Percentiles rank a stretch among this genome's conserved stretches.
Evolutionary conservation across 2,113 vertebrate genomes (phyloP).

Genomic region (Bufo gargarizans): DNA sequence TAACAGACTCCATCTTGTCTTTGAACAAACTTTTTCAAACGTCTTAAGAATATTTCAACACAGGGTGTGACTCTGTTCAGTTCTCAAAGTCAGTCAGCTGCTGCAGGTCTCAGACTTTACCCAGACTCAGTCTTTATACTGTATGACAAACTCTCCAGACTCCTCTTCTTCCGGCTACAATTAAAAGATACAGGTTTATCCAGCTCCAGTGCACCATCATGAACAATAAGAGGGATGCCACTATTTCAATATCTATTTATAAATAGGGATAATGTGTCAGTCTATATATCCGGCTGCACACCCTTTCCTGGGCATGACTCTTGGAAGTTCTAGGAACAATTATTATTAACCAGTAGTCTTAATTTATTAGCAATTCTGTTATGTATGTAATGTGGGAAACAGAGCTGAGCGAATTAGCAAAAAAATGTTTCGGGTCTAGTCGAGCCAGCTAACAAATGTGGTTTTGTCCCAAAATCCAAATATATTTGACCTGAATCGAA

Average conservation of each 20-base stretch:
- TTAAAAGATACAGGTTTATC: neutral
- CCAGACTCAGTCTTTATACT: constrained; percentile 2
- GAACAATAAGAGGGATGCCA: neutral
- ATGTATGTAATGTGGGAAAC: neutral
- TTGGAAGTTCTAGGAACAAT: neutral
- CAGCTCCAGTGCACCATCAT: neutral
- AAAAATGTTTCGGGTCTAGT: too few species aligned
- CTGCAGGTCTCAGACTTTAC: neutral
- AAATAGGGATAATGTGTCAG: too few species aligned
- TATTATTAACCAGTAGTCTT: neutral
- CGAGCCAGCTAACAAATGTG: too few species aligned
- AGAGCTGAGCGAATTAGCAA: too few species aligned
- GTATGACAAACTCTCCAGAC: neutral
- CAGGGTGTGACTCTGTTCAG: neutral
- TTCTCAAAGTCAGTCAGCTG: neutral
- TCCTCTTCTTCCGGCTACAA: neutral
- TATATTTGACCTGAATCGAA: too few species aligned
- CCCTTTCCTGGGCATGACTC: too few species aligned
- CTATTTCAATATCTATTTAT: neutral
- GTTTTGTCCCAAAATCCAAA: too few species aligned
- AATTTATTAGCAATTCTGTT: neutral
- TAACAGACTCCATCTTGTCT: too few species aligned
- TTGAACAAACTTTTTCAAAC: too few species aligned
- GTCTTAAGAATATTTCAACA: too few species aligned
- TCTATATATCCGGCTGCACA: too few species aligned